Base-by-base conservation (phyloP, 2,113 vertebrate species). In the Typhlomys cinereus region DNA sequence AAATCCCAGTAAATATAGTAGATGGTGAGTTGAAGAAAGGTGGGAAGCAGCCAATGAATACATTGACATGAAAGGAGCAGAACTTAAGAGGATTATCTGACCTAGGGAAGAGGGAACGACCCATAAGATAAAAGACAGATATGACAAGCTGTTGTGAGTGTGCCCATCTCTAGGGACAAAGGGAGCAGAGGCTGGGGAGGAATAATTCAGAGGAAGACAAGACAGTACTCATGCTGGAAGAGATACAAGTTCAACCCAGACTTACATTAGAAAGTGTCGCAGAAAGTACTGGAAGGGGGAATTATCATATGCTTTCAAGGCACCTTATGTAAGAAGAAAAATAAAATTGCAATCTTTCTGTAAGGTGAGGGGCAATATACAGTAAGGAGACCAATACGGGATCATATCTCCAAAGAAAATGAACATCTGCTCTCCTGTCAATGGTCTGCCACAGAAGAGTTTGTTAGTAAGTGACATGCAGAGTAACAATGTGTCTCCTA, bases 401-500 rank as follows among this genome's bases (percentile, higher is more conserved):
- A 31, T 12, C 11, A 39, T 69, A 80, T 54, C 17, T 46, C 62
- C 71, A 52, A 71, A 59, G 23, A 67, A 27, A 92, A 74, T 74
- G 67, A 46, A 44, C 71, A 36, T 21, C 61, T 66, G 15, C 74
- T 85, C 21, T 81, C 57, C 44, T 88, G 20, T 34, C 48, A 89
- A 20, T 44, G 52, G 64, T 8, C 59, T 89, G 31, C 36, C 25
- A 90, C 27, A 15, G 81, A 82, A 61, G 71, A 27, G 12, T 80
- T 95, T 91, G 52, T 87, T 7, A 90, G 11, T 52, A 95, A 91
- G 81, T 83, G 64, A 57, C 48, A 88, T 11, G 70, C 6, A 61
- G 11, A 48, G 44, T 62, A 82, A 80, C n/a, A 4, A 78, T 36
- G 7, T 0, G 75, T 15, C 17, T 90, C 34, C 52, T 81, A 88